Evolutionary conservation across 2,113 vertebrate genomes (phyloP), one percentile per base, ranked within the genome.

Genomic region (Clarias batrachus): DNA sequence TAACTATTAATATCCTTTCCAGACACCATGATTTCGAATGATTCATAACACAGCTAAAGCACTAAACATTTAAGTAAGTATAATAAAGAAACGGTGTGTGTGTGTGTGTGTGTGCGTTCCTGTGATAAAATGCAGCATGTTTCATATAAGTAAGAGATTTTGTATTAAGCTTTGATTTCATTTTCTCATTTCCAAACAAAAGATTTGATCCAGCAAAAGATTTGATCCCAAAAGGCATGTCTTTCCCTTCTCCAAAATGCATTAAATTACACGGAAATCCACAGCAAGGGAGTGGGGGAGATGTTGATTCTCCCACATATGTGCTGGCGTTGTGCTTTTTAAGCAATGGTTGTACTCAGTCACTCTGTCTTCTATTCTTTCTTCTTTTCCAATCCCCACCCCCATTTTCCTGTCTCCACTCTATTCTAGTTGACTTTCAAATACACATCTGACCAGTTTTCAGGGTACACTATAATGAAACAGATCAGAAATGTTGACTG

Each of bases 1-100:
- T 90, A 89, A 88, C 92, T 95, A 95, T 94, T 94, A 94, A 95
- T 95, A 95, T 95, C 91, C 91, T 90, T 88, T 86, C 82, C 91
- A 95, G 93, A 94, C 94, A 91, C 81, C 85, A 89, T 92, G 89
- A 91, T 91, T 91, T 88, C 62, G 33, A 91, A 91, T 91, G 12
- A 86, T 78, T 89, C 89, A 88, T 91, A 90, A 86, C 85, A 86
- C 76, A 85, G 92, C 90, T 88, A 83, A 71, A 85, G 60, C 73
- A 89, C 82, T 77, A 54, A 77, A 90, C 48, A 88, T 86, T 89
- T 74, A 74, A 82, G 71, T 87, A 87, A 82, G 87, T 11, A 25
- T 19, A 52, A 13, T 48, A 52, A 62, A 33, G 60, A 11, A 48
- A 60, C 3, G 17, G 21, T 48, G 14, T 59, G 56, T 57, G 56